A percentile compares a stretch with the other conserved stretches of the same genome.
Evolutionary conservation across 1,140 invertebrate species (phyloP).

Genomic region (Drosophila jambulina): DNA sequence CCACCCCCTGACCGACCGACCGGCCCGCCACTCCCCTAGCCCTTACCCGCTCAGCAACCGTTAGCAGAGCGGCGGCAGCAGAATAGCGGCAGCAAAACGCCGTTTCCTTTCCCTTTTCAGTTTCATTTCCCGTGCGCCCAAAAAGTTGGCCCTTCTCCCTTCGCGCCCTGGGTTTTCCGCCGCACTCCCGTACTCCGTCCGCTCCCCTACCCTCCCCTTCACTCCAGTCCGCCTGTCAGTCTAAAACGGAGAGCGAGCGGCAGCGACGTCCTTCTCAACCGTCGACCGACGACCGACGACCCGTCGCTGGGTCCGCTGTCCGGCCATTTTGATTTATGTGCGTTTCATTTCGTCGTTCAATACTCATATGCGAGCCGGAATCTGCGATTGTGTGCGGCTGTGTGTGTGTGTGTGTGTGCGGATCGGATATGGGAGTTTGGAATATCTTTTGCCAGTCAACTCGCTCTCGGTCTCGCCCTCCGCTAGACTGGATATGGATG

Average conservation of each 20-base stretch:
- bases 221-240: conserved; percentile 72
- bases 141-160: conserved; percentile 36
- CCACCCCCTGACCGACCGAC: conserved; percentile 1
- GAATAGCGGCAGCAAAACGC: conserved; percentile 64
- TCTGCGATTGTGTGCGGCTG: conserved; percentile 51
- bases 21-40: conserved; percentile 37
- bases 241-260: conserved; percentile 55
- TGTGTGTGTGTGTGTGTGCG: conserved; percentile 63
- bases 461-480: conserved; percentile 31
- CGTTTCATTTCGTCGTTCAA: conserved; percentile 85
- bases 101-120: conserved; percentile 84
- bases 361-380: conserved; percentile 79
- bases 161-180: conserved; percentile 32
- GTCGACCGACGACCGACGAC: conserved; percentile 61
- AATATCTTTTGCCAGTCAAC: conserved; percentile 77
- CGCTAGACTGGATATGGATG: conserved; percentile 40
- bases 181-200: conserved; percentile 7
- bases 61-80: conserved; percentile 46
- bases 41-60: conserved; percentile 28
- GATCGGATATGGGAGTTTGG: conserved; percentile 84
- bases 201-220: conserved; percentile 25
- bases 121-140: conserved; percentile 80
- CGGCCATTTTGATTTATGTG: conserved; percentile 85
- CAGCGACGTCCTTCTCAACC: conserved; percentile 27
- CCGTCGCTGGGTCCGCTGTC: conserved; percentile 72